A percentile compares a stretch with the other conserved stretches of the same genome.
phyloP scores from a whole-genome alignment of 2,888 invertebrate genomes.

The Galerucella nymphaeae region DNA sequence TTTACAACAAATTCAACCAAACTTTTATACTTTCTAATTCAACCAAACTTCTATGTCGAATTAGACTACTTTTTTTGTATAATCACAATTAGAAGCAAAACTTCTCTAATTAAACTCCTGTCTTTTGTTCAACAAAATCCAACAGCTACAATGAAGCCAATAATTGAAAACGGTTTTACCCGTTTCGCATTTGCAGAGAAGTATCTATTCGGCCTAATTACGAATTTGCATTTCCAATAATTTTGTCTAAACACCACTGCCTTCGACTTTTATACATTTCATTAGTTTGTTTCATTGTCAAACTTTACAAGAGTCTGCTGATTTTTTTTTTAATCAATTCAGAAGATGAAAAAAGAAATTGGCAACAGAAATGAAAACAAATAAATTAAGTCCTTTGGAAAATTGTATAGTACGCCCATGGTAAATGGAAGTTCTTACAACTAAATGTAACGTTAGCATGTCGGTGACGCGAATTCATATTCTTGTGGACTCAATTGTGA shows the following conservation, averaged over 20 bases:
- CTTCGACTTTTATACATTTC: constrained; percentile 31
- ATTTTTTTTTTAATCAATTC: too few species aligned
- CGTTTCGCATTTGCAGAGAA: constrained; percentile 9
- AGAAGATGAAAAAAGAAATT: too few species aligned
- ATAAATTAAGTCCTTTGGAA: too few species aligned
- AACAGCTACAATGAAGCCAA: constrained; percentile 33
- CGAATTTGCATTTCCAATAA: constrained; percentile 35
- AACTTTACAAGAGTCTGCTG: not conserved
- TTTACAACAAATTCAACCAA: not conserved
- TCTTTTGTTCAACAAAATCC: constrained; percentile 29
- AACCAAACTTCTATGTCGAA: constrained; percentile 20
- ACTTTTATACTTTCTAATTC: constrained; percentile 13
- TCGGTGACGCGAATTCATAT: too few species aligned
- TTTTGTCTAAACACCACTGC: constrained; percentile 25
- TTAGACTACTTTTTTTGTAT: constrained; percentile 23
- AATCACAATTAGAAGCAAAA: constrained; percentile 28
- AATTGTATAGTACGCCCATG: too few species aligned
- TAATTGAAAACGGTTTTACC: constrained; percentile 20
- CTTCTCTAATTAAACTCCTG: constrained; percentile 33
- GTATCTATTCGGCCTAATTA: constrained; percentile 22
- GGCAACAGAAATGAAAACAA: too few species aligned
- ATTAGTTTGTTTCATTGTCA: constrained; percentile 31
- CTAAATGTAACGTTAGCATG: too few species aligned
- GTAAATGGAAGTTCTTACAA: too few species aligned
- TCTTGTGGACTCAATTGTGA: too few species aligned